phyloP scores from a whole-genome alignment of 2,888 invertebrate species.

The Drosophila mulleri region DNA sequence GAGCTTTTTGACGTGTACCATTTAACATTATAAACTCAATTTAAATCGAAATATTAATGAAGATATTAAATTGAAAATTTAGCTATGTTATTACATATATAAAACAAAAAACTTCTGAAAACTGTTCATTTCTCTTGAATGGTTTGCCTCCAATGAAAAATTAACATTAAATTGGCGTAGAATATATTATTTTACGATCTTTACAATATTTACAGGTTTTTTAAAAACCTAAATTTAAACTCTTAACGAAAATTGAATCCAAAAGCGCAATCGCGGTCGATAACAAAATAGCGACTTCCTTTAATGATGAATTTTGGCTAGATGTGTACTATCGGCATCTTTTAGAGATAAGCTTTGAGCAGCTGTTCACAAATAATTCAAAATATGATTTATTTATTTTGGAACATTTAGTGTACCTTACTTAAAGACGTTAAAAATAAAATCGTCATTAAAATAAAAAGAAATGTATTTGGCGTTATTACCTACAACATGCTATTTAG shows the following conservation, averaged over 20 bases:
- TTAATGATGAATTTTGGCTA: not conserved
- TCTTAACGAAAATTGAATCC: not conserved
- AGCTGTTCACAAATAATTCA: not conserved
- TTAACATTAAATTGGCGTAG: not conserved
- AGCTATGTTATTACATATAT: not conserved
- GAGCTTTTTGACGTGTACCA: constrained; percentile 26
- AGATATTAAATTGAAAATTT: not conserved
- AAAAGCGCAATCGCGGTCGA: not conserved
- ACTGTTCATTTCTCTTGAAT: not conserved
- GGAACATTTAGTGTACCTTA: too few relatives aligned
- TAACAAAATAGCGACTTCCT: not conserved
- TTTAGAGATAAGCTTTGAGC: too few relatives aligned
- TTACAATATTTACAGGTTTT: not conserved
- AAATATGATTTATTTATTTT: too few relatives aligned
- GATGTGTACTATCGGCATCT: not conserved
- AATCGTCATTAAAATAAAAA: too few relatives aligned
- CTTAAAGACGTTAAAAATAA: too few relatives aligned
- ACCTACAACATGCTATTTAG: too few relatives aligned
- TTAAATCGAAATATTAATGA: not conserved
- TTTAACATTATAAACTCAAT: not conserved
- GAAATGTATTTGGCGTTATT: too few relatives aligned
- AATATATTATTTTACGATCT: not conserved
- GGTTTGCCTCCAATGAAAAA: not conserved
- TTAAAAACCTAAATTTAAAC: not conserved
- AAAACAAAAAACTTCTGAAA: too few relatives aligned